A percentile compares a stretch with the other conserved stretches of the same genome.
These are phyloP conservation scores for Pachypeltis micranthus DNA, from an alignment of 1,140 invertebrate genomes.

Conservation along the genomic window DNA sequence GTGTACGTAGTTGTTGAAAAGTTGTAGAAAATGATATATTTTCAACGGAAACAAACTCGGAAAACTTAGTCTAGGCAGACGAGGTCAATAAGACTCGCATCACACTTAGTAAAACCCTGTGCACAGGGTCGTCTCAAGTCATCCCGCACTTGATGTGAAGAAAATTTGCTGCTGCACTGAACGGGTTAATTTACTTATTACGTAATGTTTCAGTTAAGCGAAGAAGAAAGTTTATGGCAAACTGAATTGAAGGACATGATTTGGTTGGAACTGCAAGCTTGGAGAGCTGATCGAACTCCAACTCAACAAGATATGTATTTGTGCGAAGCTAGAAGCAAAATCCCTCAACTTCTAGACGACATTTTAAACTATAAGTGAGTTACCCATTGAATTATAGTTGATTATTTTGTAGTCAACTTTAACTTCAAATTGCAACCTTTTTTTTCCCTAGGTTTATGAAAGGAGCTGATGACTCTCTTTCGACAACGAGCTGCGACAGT, in stretches of 20 bases:
- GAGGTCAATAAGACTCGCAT: no score
- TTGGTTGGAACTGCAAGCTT: constrained; percentile 80
- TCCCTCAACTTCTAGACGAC: constrained; percentile 55
- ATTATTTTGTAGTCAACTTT: no score
- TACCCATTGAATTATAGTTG: no score
- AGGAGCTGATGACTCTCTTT: neutral
- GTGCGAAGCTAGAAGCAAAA: constrained; percentile 54
- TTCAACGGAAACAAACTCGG: no score
- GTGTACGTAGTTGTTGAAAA: no score
- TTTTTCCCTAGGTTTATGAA: neutral
- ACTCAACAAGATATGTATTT: constrained; percentile 66
- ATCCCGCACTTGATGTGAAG: neutral
- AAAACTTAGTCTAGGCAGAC: no score
- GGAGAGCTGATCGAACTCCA: constrained; percentile 55
- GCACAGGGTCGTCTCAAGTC: no score
- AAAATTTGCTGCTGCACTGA: neutral
- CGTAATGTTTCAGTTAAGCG: constrained; percentile 49
- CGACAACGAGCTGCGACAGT: constrained; percentile 30
- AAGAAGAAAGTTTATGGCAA: constrained; percentile 74
- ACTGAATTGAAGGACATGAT: constrained; percentile 77
- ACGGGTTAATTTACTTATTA: constrained; percentile 11
- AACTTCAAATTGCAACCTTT: no score
- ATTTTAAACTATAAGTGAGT: constrained; percentile 48
- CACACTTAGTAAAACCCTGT: no score
- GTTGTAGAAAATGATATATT: no score